Evolutionary conservation across 2,113 vertebrate genomes (phyloP), one percentile per base, ranked within the genome.

Genomic region (Okapia johnstoni): DNA sequence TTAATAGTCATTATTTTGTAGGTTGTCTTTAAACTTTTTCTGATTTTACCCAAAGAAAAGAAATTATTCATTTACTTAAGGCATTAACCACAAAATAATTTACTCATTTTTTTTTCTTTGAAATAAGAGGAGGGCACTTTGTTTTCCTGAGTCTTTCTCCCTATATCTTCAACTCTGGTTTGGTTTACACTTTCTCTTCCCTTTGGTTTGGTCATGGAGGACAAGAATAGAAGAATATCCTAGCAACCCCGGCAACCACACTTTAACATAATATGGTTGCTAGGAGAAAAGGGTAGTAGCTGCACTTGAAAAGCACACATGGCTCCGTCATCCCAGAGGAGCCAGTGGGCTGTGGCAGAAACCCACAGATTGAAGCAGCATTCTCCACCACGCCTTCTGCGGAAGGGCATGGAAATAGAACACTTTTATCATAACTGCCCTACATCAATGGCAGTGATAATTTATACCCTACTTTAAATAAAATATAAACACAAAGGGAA

Each of bases 191-290:
- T 58, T 89, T 73, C 55, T 88, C 43, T 85, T 88, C 81, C 61
- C 52, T 95, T 94, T 77, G 93, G 81, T 54, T 92, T 61, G 91
- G 57, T 40, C 89, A 30, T 86, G 30, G 88, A 91, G 52, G 83
- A 88, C 90, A 73, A 46, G 96, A 97, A 98, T 93, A 97, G 97
- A 94, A 85, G 87, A 93, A 96, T 97, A 96, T 96, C 97, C 97
- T 97, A 97, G 96, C 97, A 98, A 96, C 97, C 96, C 26, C 81
- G 85, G 96, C 83, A 52, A 33, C 86, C 92, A 70, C 88, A 93
- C 97, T 94, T 93, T 57, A 95, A 93, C 96, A 95, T 97, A 95
- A 85, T 61, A 43, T 9, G 30, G 98, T 98, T 98, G 97, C 98
- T 97, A 98, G 97, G 97, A 97, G 97, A 86, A 83, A 46, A 77